Conservation (phyloP, 2,113 vertebrate genomes). For the Arothron firmamentum region DNA sequence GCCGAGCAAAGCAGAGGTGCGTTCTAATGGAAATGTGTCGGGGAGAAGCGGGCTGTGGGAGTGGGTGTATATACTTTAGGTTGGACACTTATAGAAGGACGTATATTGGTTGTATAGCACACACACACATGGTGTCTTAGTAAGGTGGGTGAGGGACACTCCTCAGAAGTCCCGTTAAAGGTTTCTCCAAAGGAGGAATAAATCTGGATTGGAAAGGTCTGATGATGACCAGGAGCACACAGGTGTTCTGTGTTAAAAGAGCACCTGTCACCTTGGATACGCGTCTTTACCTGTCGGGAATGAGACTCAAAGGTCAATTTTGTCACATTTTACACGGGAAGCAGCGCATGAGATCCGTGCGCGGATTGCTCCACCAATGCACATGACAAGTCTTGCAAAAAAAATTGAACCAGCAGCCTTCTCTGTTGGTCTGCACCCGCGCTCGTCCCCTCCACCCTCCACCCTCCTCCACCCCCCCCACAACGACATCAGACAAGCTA, state of each 20-base stretch:
- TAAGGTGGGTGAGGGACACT: neutral
- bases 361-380: no score
- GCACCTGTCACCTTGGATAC: no score
- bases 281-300: neutral
- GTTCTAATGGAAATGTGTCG: conserved; percentile 27
- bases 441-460: neutral
- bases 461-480: no score
- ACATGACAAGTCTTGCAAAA: no score
- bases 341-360: no score
- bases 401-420: no score
- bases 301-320: neutral
- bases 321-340: neutral
- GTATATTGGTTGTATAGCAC: neutral
- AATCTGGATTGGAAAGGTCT: neutral
- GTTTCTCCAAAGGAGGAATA: neutral
- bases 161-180: neutral
- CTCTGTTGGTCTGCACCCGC: neutral
- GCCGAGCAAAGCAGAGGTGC: conserved; percentile 18
- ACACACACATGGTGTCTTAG: neutral
- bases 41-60: conserved; percentile 20
- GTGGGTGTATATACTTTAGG: neutral
- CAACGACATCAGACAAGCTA: conserved; percentile 6
- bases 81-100: no score
- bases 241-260: no score
- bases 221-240: neutral